Percentiles rank a stretch among this genome's conserved stretches.
These are phyloP conservation scores for Cetoscarus ocellatus DNA, from an alignment of 2,797 vertebrate species.

Conservation along the genomic window DNA sequence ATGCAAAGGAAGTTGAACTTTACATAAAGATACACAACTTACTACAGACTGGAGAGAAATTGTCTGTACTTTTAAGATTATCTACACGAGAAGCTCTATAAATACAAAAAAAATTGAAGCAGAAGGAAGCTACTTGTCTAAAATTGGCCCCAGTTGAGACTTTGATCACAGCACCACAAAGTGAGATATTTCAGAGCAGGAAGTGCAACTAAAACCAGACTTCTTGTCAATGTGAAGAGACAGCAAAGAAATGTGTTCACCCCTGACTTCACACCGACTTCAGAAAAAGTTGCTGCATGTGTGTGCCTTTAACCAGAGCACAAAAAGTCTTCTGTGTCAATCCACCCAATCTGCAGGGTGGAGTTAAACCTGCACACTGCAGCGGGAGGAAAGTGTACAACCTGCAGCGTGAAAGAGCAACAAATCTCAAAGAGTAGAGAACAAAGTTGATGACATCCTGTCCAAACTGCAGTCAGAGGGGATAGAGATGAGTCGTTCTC, in stretches of 20 bases:
- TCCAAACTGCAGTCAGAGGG: slow-evolving; percentile 1
- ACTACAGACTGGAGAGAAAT: neutral
- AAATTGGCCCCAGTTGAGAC: neutral
- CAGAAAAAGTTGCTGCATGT: slow-evolving; percentile 27
- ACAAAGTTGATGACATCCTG: neutral
- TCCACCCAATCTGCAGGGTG: slow-evolving; percentile 40
- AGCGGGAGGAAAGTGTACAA: slow-evolving; percentile 32
- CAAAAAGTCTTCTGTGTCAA: slow-evolving; percentile 64
- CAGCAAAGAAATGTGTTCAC: slow-evolving; percentile 8
- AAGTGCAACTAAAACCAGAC: slow-evolving; percentile 50
- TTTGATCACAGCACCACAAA: slow-evolving; percentile 36
- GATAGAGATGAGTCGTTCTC: no score
- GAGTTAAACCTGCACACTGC: slow-evolving; percentile 36
- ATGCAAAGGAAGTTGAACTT: slow-evolving; percentile 36
- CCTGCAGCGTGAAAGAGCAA: slow-evolving; percentile 22
- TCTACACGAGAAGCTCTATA: neutral
- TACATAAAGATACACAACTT: neutral
- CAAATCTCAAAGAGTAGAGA: neutral
- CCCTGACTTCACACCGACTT: slow-evolving; percentile 43
- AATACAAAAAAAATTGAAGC: neutral
- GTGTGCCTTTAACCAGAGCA: slow-evolving; percentile 40
- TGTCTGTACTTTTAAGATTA: neutral
- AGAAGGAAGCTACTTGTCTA: neutral
- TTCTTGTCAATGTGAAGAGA: slow-evolving; percentile 15
- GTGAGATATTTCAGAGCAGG: slow-evolving; percentile 7